Evolutionary conservation across 2,888 invertebrate species (phyloP).

Genomic region (Protophormia terraenovae): DNA sequence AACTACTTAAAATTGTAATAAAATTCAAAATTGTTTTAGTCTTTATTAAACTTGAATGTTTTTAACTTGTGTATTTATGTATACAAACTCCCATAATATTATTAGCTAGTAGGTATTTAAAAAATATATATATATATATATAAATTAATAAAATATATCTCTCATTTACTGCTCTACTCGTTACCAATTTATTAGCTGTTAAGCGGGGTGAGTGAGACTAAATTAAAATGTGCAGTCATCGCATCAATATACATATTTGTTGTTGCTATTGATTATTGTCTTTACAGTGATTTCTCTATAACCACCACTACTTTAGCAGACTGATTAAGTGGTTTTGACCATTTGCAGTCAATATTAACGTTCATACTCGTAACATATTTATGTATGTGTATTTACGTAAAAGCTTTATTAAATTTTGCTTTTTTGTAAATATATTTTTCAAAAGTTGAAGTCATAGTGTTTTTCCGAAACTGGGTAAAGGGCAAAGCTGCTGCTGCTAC

Average conservation of each 20-base stretch:
- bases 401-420: conserved; percentile 20
- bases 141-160: no score
- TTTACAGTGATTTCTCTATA: conserved; percentile 41
- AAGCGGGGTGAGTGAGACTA: not conserved
- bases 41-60: not conserved
- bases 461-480: conserved; percentile 64
- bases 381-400: not conserved
- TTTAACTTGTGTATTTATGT: no score
- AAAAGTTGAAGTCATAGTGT: conserved; percentile 18
- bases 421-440: not conserved
- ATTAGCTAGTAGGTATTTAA: no score
- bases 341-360: conserved; percentile 43
- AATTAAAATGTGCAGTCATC: conserved; percentile 40
- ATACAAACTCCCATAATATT: no score
- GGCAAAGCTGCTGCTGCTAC: conserved; percentile 42
- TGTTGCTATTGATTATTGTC: not conserved
- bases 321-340: conserved; percentile 60
- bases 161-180: not conserved
- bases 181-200: not conserved
- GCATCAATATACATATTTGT: not conserved
- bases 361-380: not conserved
- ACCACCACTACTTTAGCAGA: conserved; percentile 9
- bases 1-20: not conserved
- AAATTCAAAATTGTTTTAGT: no score
- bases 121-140: no score